Percentiles rank a stretch among this genome's conserved stretches.
Evolutionary conservation across 2,113 vertebrate species (phyloP).

Genomic region (Corythornis vintsioides): DNA sequence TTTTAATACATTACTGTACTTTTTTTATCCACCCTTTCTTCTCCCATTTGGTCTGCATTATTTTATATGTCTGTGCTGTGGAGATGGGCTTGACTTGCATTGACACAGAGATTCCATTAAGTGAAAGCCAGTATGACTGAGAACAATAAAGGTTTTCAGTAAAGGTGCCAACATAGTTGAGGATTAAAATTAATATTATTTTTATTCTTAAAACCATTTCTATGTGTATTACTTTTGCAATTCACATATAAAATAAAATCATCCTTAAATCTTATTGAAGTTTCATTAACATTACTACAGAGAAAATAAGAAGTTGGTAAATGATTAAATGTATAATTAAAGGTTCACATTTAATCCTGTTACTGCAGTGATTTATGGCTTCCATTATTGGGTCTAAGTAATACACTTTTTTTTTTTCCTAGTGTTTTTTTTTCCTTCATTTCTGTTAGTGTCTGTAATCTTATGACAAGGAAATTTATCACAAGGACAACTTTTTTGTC

Average conservation of each 20-base stretch:
- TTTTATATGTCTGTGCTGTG: not conserved
- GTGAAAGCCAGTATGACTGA: not conserved
- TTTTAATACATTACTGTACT: not conserved
- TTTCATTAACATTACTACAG: constrained; percentile 2
- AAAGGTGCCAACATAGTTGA: not conserved
- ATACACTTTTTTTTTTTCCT: not conserved
- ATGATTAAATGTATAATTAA: constrained; percentile 69
- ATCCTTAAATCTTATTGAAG: constrained; percentile 9
- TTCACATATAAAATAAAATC: not conserved
- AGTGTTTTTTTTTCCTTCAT: not conserved
- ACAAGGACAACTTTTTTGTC: constrained; percentile 1
- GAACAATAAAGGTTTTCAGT: not conserved
- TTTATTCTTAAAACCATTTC: not conserved
- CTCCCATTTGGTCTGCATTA: not conserved
- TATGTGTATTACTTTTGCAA: not conserved
- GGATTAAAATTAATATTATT: not conserved
- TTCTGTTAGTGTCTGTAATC: constrained; percentile 29
- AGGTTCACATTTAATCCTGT: constrained; percentile 44
- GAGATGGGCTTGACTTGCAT: not conserved
- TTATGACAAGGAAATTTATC: constrained; percentile 35
- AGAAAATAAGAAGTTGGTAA: constrained; percentile 32
- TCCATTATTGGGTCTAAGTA: constrained; percentile 63
- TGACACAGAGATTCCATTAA: not conserved
- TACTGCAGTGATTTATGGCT: constrained; percentile 54
- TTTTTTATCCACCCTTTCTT: not conserved